Evolutionary conservation across 35 echinoderm and acorn worm genomes (phyloP), one percentile per base, ranked within the genome.

Genomic region (Strongylocentrotus purpuratus): DNA sequence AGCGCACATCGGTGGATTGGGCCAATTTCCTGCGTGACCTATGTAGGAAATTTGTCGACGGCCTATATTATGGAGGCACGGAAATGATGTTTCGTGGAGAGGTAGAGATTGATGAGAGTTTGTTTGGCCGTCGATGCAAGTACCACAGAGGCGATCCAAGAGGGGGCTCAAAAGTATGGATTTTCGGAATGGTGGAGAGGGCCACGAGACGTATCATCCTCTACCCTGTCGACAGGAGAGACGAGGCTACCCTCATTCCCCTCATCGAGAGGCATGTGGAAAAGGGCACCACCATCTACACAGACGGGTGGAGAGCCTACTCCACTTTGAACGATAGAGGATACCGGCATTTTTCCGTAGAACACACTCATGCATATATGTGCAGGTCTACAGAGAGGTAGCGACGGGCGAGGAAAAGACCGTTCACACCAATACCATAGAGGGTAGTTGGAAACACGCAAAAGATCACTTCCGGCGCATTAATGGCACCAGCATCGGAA

Each of bases 251-350:
- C 4, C 93, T 94, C 7, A 7, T 94, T 14, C 93, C 93, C 31
- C 93, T 94, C 5, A 94, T 94, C 52, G 93, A 94, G 14, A 71
- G 93, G 31, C 93, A 94, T 31, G 28, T 94, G 4, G 93, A 59
- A 31, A 94, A 94, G 50, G 93, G 93, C 45, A 13, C 8, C 11
- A 94, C 93, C 4, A 94, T 94, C 25, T 94, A 70, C 59, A 22
- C 93, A 2, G 93, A 94, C 70, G 93, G 93, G 1, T 94, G 93
- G 93, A 7, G 20, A 2, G 50, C 93, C 7, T 94, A 94, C n/a
- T 31, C 9, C 48, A 20, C 5, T 15, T 31, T 94, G 1, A 94
- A 94, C 31, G 11, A 78, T 4, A 5, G 59, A 3, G 93, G 93
- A 7, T 94, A 94, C 25, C 32, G 28, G 0, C 93, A 92, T 41